phyloP scores from a whole-genome alignment of 1,140 invertebrate genomes.

The Bombus superbus region DNA sequence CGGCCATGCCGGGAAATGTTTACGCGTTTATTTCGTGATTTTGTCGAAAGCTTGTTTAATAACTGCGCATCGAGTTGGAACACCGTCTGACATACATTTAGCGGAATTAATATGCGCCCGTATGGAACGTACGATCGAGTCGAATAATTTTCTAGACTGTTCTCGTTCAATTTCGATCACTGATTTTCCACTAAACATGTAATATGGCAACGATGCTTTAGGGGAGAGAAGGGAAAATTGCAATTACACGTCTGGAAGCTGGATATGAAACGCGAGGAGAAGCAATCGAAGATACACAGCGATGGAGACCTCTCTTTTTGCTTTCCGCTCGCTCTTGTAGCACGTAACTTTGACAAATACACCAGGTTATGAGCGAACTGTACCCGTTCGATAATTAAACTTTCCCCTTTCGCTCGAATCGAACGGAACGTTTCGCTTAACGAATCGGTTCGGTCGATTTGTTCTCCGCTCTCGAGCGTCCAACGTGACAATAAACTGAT shows the following conservation, averaged over 20 bases:
- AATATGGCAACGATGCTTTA: neutral
- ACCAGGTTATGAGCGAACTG: neutral
- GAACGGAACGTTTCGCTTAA: neutral
- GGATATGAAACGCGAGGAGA: neutral
- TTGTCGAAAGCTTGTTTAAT: constrained; percentile 20
- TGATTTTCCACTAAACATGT: neutral
- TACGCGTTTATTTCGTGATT: constrained; percentile 2
- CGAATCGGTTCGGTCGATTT: constrained; percentile 4
- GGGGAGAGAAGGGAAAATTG: neutral
- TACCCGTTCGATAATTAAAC: constrained; percentile 13
- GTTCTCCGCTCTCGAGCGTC: neutral
- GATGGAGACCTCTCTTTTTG: neutral
- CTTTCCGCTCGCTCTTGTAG: neutral
- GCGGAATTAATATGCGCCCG: neutral
- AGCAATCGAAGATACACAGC: neutral
- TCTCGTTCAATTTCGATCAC: neutral
- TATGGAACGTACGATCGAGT: neutral
- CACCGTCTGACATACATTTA: neutral
- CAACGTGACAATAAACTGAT: neutral
- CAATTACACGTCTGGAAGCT: constrained; percentile 2
- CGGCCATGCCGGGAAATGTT: neutral
- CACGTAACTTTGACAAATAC: constrained; percentile 2
- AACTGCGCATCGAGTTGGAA: neutral
- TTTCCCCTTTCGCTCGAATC: neutral
- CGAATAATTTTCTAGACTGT: constrained; percentile 17